Evolutionary conservation across 2,113 vertebrate genomes (phyloP).

Genomic region (Solenodon paradoxus): DNA sequence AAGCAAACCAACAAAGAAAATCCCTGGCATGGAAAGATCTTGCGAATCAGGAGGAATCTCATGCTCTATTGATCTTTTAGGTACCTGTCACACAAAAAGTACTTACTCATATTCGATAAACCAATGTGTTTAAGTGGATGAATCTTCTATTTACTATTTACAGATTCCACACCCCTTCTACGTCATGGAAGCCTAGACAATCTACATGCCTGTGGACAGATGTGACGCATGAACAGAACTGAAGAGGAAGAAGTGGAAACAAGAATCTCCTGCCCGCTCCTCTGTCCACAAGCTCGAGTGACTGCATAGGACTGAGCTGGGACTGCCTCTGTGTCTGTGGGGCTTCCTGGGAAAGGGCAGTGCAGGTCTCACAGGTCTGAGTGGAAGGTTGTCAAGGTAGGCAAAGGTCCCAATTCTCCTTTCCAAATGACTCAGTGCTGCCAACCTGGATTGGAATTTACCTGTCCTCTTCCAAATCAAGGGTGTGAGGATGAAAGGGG

Average conservation of each 20-base stretch:
- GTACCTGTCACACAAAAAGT: not conserved
- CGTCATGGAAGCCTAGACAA: too few relatives aligned
- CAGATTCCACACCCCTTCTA: too few relatives aligned
- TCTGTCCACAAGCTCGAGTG: not conserved
- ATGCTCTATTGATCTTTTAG: not conserved
- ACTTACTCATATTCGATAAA: not conserved
- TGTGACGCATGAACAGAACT: not conserved
- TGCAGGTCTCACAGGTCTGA: not conserved
- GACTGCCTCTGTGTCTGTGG: not conserved
- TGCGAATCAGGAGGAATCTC: not conserved
- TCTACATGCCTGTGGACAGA: not conserved
- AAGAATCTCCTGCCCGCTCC: not conserved
- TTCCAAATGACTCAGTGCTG: not conserved
- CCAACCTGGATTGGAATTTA: not conserved
- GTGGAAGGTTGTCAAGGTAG: not conserved
- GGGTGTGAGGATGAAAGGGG: not conserved
- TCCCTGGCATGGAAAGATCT: not conserved
- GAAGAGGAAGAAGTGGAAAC: not conserved
- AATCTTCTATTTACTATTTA: not conserved
- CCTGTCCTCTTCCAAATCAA: not conserved
- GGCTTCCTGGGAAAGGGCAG: not conserved
- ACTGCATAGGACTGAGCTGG: not conserved
- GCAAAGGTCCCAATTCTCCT: not conserved
- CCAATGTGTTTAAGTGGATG: not conserved
- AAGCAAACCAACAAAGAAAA: not conserved